Evolutionary conservation across 2,888 invertebrate species (phyloP), one percentile per base, ranked within the genome.

Genomic region (Siphonodentalium dalli): DNA sequence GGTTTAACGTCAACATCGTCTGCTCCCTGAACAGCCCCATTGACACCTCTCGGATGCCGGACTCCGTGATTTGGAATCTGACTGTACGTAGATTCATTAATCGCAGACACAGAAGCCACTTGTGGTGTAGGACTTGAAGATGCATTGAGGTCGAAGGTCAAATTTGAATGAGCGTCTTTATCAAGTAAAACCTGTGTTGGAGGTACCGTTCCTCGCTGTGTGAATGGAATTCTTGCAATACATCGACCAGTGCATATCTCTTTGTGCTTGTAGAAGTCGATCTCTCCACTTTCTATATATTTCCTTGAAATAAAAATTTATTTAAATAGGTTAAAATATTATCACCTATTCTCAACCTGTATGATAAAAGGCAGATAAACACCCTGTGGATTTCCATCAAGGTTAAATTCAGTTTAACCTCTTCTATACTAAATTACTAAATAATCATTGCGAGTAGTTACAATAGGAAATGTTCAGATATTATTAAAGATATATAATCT

Each of bases 221-320:
- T 39, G 47, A 59, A 68, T 43, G 75, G 71, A 50, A 75, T 68
- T 20, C 79, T 61, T 26, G 79, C 77, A 44, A 79, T 75, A 63
- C 83, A 83, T 48, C 81, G 75, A 0, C 81, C 80, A n/a, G 81
- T 80, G 58, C 83, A 83, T 46, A 73, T 68, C 23, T 73, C 74
- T 2, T 72, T 61, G 57, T 83, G 83, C 42, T 79, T 74, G 65
- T 77, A 77, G 66, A 83, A 83, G 49, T 82, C 80, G 34, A 83
- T 63, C 9, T 72, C 67, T 21, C 82, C 77, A 58, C 75, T 70
- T 44, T 83, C 82, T 69, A 83, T 81, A 44, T 80, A 61, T 2
- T 80, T 78, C 49, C 83, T 79, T 56, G 29, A 52, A 50, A 43
- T 50, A 13, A 44, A 13, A 15, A 15, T 11, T 39, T 4, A 38